phyloP scores from a whole-genome alignment of 1,140 invertebrate genomes.

The Philopotamus ludificatus region DNA sequence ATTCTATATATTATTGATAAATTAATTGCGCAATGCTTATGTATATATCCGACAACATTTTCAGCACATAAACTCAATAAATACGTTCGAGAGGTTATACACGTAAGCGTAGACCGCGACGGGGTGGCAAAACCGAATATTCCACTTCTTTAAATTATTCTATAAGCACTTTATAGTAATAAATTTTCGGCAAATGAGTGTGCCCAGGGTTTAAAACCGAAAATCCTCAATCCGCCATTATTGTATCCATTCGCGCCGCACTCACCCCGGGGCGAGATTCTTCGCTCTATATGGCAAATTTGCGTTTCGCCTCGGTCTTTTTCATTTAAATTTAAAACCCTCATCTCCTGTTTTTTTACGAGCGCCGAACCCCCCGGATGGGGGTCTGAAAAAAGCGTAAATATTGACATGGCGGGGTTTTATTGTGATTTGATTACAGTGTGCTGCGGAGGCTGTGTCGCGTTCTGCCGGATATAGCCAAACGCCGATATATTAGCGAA shows the following conservation, averaged over 20 bases:
- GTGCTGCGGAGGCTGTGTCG: not conserved
- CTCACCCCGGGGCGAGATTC: constrained; percentile 24
- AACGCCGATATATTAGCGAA: constrained; percentile 20
- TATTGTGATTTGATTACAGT: constrained; percentile 43
- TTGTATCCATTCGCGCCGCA: constrained; percentile 37
- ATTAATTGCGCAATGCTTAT: too few species aligned
- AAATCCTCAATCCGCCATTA: constrained; percentile 42
- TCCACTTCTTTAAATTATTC: constrained; percentile 39
- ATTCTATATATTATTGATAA: too few species aligned
- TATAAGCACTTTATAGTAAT: constrained; percentile 41
- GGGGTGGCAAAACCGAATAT: constrained; percentile 15
- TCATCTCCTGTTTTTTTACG: constrained; percentile 41
- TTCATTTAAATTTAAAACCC: constrained; percentile 43
- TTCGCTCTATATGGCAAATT: constrained; percentile 42
- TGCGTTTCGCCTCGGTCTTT: constrained; percentile 42
- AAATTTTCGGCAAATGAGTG: constrained; percentile 40
- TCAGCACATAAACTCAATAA: too few species aligned
- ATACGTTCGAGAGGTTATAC: too few species aligned
- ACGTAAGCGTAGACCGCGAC: not conserved
- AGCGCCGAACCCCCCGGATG: constrained; percentile 26
- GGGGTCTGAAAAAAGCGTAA: constrained; percentile 41
- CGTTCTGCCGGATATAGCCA: constrained; percentile 14
- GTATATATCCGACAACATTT: too few species aligned
- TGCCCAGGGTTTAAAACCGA: constrained; percentile 39
- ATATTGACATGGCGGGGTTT: constrained; percentile 42